Conservation (phyloP, 2,888 invertebrate species). For the Zaprionus lineosus region DNA sequence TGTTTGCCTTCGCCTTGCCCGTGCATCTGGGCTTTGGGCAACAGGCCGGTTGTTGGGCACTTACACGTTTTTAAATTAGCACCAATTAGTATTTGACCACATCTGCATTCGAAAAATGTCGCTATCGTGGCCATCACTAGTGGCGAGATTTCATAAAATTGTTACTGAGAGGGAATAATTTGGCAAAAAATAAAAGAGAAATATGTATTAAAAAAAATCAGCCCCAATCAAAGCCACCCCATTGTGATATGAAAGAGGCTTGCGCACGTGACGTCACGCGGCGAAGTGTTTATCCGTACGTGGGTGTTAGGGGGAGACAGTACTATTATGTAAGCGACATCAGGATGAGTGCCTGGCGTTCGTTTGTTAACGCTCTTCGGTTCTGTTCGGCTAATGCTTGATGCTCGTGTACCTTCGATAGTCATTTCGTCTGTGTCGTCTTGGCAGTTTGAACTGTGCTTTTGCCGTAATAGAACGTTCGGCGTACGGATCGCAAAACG, state of each 20-base stretch:
- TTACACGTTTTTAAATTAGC: slow-evolving; percentile 57
- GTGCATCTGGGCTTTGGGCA: not conserved
- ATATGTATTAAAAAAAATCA: slow-evolving; percentile 11
- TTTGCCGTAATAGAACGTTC: slow-evolving; percentile 56
- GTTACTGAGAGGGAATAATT: not conserved
- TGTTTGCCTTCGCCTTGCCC: slow-evolving; percentile 17
- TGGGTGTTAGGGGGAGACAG: not conserved
- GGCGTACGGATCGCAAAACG: slow-evolving; percentile 49
- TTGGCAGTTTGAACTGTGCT: slow-evolving; percentile 70
- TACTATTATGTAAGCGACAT: slow-evolving; percentile 50
- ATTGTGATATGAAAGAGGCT: slow-evolving; percentile 25
- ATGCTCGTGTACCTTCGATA: slow-evolving; percentile 21
- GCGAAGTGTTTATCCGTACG: slow-evolving; percentile 12
- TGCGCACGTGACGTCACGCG: slow-evolving; percentile 54
- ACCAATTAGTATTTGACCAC: slow-evolving; percentile 53
- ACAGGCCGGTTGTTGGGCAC: not conserved
- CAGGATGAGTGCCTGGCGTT: slow-evolving; percentile 44
- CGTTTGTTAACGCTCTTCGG: not conserved
- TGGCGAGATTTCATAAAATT: slow-evolving; percentile 55
- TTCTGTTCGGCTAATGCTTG: not conserved
- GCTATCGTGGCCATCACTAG: slow-evolving; percentile 26
- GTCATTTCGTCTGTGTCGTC: slow-evolving; percentile 47
- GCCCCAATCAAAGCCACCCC: slow-evolving; percentile 19
- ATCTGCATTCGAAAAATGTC: not conserved
- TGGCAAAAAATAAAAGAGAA: not conserved